Conservation (phyloP, 2,888 invertebrate species). For the Agrenia bidenticulata region DNA sequence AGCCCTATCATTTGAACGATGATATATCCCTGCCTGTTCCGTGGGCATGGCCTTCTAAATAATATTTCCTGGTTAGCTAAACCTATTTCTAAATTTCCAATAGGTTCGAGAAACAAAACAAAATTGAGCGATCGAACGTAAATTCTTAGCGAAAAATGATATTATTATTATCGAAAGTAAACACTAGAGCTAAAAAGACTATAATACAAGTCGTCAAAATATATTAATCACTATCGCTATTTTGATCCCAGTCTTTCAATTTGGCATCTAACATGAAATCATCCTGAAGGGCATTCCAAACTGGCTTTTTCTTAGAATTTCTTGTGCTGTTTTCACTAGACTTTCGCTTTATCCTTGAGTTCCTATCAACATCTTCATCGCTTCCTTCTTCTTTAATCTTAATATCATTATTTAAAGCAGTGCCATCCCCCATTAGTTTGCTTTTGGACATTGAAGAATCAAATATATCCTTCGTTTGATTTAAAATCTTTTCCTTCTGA, state of each 20-base stretch:
- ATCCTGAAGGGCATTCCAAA: slow-evolving; percentile 58
- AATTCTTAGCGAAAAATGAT: too few species aligned
- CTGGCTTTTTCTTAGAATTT: slow-evolving; percentile 51
- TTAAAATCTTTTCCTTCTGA: slow-evolving; percentile 56
- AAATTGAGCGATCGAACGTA: too few species aligned
- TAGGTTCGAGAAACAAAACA: too few species aligned
- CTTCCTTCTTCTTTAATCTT: slow-evolving; percentile 29
- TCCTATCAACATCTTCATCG: not conserved
- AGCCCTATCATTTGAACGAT: slow-evolving; percentile 15
- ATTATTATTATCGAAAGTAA: too few species aligned
- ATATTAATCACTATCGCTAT: slow-evolving; percentile 51
- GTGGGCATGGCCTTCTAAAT: not conserved
- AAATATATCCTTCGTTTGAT: slow-evolving; percentile 53
- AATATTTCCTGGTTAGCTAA: too few species aligned
- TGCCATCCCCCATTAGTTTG: not conserved
- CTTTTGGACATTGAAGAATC: slow-evolving; percentile 47
- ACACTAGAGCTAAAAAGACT: too few species aligned
- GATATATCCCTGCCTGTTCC: slow-evolving; percentile 8
- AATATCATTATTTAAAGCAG: slow-evolving; percentile 15
- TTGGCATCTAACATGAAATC: slow-evolving; percentile 59
- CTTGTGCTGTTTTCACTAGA: slow-evolving; percentile 50
- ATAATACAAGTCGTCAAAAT: too few species aligned
- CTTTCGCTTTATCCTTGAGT: slow-evolving; percentile 53
- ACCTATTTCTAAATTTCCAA: too few species aligned
- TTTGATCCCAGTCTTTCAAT: slow-evolving; percentile 59